Base-by-base conservation (phyloP, 2,888 invertebrate species). In the Volucella inflata region DNA sequence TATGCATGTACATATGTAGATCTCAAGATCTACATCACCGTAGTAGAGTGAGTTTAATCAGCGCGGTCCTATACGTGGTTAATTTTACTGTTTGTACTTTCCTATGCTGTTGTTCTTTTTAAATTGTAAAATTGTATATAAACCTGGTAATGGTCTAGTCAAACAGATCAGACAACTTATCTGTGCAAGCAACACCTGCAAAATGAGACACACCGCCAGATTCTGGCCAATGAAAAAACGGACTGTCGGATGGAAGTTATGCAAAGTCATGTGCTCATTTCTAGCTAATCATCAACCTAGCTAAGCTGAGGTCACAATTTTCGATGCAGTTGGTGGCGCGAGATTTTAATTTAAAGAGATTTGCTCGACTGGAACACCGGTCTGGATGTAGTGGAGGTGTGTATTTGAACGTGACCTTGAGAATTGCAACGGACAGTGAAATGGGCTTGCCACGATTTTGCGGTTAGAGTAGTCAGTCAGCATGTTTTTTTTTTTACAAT, bases 351-450 rank as follows among this genome's bases (percentile, higher is more conserved):
- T 60, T 14, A 74, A n/a, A 50, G 59, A 42, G 16, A 16, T 16
- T n/a, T 60, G 12, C 11, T n/a, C 12, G 17, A 11, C 40, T 17
- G 60, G 21, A 38, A 57, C 11, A 21, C 48, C 12, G 11, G 36
- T 51, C 21, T 11, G 42, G 21, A 16, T 12, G 21, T 8, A 16
- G 51, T 8, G 36, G 17, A 42, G 21, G 10, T 53, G 36, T 14
- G 72, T 30, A 57, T 68, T 78, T 78, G 62, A 78, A 83, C 78
- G 57, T 83, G 78, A 78, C 82, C 82, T 83, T 83, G 78, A 38
- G 9, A 10, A 30, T 50, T 55, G 62, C 72, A 82, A 59, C 50
- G 40, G 42, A 65, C 65, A 55, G 68, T 79, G 55, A 67, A 79
- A 65, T 67, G 65, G 48, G 48, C 65, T 65, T 30, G 30, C 6